Percentiles rank a stretch among this genome's conserved stretches.
Conservation (phyloP, 1,140 invertebrate genomes). For the Lasioglossum albipes region DNA sequence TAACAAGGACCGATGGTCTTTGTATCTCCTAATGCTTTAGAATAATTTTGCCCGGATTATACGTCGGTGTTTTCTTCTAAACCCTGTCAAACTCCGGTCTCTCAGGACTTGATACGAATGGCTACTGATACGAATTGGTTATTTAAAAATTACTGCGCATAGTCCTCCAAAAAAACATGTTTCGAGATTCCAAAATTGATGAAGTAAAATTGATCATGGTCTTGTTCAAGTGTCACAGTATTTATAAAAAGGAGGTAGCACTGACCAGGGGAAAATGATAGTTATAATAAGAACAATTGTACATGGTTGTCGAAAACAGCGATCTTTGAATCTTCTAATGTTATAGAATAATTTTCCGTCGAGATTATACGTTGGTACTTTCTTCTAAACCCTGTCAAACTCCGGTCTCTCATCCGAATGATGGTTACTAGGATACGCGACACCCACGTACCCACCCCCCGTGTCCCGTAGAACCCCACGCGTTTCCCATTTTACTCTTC, state of each 20-base stretch:
- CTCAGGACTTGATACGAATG: neutral
- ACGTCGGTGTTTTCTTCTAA: constrained; percentile 18
- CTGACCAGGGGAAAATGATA: too few species aligned
- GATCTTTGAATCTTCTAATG: neutral
- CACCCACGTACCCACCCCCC: constrained; percentile 28
- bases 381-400: constrained; percentile 44
- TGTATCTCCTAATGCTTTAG: neutral
- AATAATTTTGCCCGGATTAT: constrained; percentile 1
- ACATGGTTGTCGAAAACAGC: too few species aligned
- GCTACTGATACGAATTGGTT: too few species aligned
- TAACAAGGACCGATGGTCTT: neutral
- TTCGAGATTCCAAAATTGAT: too few species aligned
- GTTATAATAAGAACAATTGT: too few species aligned
- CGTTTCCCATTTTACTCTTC: constrained; percentile 62
- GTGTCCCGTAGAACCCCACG: neutral
- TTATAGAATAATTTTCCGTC: neutral
- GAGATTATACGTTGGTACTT: neutral
- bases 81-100: constrained; percentile 41
- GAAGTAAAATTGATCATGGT: too few species aligned
- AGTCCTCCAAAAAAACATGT: too few species aligned
- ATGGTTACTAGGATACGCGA: constrained; percentile 70
- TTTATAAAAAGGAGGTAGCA: too few species aligned
- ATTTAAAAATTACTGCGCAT: too few species aligned
- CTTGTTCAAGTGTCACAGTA: too few species aligned
- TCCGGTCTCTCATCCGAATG: constrained; percentile 42